These are phyloP conservation scores for Girardia tigrina DNA, from an alignment of 2,888 invertebrate species.

Conservation along the genomic window DNA sequence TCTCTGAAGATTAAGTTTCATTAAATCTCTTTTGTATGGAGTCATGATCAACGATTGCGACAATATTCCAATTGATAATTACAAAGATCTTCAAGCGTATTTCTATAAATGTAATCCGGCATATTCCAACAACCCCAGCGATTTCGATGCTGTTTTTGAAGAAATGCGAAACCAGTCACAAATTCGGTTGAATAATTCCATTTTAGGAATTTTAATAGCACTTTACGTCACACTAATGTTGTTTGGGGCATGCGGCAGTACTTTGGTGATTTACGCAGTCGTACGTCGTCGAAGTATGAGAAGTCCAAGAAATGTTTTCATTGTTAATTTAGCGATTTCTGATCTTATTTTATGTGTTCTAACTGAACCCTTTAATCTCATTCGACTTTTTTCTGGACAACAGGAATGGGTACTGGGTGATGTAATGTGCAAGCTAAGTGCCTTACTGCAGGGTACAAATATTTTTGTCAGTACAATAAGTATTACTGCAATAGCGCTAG, in stretches of 20 bases:
- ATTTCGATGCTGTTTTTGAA: background rate
- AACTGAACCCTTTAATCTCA: constrained; percentile 74
- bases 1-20: background rate
- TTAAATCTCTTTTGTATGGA: no score
- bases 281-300: constrained; percentile 78
- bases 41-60: background rate
- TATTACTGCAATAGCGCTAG: constrained; percentile 66
- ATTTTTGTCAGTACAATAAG: constrained; percentile 83
- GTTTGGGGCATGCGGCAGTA: constrained; percentile 70
- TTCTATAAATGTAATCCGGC: background rate
- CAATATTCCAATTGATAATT: background rate
- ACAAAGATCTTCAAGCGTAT: constrained; percentile 12
- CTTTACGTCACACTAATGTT: constrained; percentile 56
- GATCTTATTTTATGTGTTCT: constrained; percentile 73
- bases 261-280: constrained; percentile 66
- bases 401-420: constrained; percentile 69
- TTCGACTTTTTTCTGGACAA: constrained; percentile 65
- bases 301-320: constrained; percentile 79
- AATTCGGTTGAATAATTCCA: background rate
- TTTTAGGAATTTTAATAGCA: background rate
- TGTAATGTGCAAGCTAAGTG: constrained; percentile 70
- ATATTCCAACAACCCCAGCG: background rate
- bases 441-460: constrained; percentile 72
- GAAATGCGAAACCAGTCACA: background rate
- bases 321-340: constrained; percentile 67